phyloP scores from a whole-genome alignment of 2,797 vertebrate species.

The Sibirionetta formosa region DNA sequence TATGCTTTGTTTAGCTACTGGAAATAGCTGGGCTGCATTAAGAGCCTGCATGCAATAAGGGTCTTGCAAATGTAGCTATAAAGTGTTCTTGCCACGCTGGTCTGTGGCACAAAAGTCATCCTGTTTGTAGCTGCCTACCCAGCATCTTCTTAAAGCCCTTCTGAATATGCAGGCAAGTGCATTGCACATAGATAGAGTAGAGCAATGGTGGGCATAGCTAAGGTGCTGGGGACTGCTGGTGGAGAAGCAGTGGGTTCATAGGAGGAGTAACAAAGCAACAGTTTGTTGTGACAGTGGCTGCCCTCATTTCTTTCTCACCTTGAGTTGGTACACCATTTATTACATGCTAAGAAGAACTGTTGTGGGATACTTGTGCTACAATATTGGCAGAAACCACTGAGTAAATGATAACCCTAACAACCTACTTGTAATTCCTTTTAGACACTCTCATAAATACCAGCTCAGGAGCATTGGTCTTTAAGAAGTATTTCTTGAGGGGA shows the following conservation, averaged over 20 bases:
- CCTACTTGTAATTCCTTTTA: slow-evolving; percentile 38
- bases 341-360: slow-evolving; percentile 23
- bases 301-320: not conserved
- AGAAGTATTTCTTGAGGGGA: slow-evolving; percentile 49
- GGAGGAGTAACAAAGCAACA: not conserved
- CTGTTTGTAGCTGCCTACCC: rapidly evolving
- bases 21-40: not conserved
- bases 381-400: not conserved
- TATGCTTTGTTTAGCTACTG: not conserved
- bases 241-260: not conserved
- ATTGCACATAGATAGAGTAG: not conserved
- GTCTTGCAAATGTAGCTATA: not conserved
- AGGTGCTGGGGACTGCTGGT: not conserved
- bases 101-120: rapidly evolving
- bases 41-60: not conserved
- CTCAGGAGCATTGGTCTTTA: not conserved
- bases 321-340: not conserved
- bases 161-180: rapidly evolving
- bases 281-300: not conserved
- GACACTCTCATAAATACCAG: slow-evolving; percentile 40
- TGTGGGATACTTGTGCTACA: not conserved
- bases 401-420: slow-evolving; percentile 51
- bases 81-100: rapidly evolving
- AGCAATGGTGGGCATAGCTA: not conserved
- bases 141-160: not conserved